These are phyloP conservation scores for Pollenia angustigena DNA, from an alignment of 2,888 invertebrate species.

Conservation along the genomic window DNA sequence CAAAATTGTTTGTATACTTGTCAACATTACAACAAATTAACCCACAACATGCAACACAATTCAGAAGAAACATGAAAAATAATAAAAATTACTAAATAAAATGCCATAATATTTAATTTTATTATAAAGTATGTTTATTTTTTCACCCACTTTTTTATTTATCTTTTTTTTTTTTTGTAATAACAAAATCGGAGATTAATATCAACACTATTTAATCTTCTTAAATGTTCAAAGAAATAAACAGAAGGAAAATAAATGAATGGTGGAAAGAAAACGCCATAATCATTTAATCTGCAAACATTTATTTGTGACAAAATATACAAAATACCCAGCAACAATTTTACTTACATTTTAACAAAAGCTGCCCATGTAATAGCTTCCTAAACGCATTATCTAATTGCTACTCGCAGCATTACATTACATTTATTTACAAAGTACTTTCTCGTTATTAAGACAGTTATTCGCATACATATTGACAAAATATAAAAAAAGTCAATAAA, in stretches of 20 bases:
- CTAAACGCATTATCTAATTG: too few species aligned
- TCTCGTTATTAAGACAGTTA: too few species aligned
- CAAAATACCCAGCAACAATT: too few species aligned
- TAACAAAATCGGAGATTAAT: slow-evolving; percentile 47
- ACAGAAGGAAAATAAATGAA: slow-evolving; percentile 11
- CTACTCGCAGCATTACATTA: too few species aligned
- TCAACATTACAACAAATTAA: slow-evolving; percentile 66
- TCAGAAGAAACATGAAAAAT: slow-evolving; percentile 38
- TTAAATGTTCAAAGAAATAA: slow-evolving; percentile 39
- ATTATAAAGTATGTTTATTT: slow-evolving; percentile 11
- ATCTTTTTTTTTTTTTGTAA: neutral
- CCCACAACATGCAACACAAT: slow-evolving; percentile 50
- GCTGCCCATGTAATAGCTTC: too few species aligned
- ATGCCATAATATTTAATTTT: slow-evolving; percentile 53
- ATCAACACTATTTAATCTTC: slow-evolving; percentile 64
- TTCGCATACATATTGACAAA: too few species aligned
- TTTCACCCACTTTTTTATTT: neutral
- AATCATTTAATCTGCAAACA: slow-evolving; percentile 60
- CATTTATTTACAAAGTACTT: too few species aligned
- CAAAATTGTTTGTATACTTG: slow-evolving; percentile 57
- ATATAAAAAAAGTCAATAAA: too few species aligned
- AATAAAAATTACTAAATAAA: slow-evolving; percentile 51
- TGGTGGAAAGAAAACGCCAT: slow-evolving; percentile 14
- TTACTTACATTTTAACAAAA: too few species aligned
- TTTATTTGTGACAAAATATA: neutral